A percentile compares a stretch with the other conserved stretches of the same genome.
phyloP scores from a whole-genome alignment of 2,113 vertebrate genomes.

The Chaetodon auriga region DNA sequence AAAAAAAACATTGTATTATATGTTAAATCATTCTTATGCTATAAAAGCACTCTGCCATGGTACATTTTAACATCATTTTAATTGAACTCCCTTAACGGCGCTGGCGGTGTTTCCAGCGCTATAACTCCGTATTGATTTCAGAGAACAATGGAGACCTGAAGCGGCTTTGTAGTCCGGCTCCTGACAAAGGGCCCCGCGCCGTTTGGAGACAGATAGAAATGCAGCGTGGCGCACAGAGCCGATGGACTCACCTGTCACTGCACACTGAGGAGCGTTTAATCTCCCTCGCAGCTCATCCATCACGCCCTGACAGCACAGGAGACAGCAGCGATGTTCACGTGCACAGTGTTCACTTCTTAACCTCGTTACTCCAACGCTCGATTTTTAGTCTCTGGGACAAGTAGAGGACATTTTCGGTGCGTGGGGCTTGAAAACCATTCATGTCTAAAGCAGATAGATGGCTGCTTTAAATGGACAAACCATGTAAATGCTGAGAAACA shows the following conservation, averaged over 20 bases:
- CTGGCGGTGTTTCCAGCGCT: neutral
- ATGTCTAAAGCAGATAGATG: neutral
- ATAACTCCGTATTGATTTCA: constrained; percentile 52
- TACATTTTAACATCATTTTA: constrained; percentile 25
- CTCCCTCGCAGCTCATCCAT: constrained; percentile 65
- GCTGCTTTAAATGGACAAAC: neutral
- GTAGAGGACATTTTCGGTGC: constrained; percentile 1
- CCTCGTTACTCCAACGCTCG: constrained; percentile 25
- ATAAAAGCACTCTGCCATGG: neutral
- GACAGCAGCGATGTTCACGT: constrained; percentile 58
- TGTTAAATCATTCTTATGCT: neutral
- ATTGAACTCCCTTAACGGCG: constrained; percentile 37
- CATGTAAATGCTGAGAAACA: neutral
- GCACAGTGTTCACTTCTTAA: constrained; percentile 31
- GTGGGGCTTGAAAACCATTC: neutral
- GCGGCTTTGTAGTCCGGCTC: constrained; percentile 51
- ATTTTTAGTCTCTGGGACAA: constrained; percentile 2
- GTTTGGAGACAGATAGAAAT: constrained; percentile 39
- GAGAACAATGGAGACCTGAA: constrained; percentile 56
- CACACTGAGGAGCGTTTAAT: constrained; percentile 58
- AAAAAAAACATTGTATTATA: too few relatives aligned
- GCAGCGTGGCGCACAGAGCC: constrained; percentile 19
- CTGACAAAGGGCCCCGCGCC: constrained; percentile 22
- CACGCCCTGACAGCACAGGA: constrained; percentile 60
- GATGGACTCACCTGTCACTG: constrained; percentile 62